Conservation (phyloP, 2,888 invertebrate species). For the Sarcophaga subvicina region DNA sequence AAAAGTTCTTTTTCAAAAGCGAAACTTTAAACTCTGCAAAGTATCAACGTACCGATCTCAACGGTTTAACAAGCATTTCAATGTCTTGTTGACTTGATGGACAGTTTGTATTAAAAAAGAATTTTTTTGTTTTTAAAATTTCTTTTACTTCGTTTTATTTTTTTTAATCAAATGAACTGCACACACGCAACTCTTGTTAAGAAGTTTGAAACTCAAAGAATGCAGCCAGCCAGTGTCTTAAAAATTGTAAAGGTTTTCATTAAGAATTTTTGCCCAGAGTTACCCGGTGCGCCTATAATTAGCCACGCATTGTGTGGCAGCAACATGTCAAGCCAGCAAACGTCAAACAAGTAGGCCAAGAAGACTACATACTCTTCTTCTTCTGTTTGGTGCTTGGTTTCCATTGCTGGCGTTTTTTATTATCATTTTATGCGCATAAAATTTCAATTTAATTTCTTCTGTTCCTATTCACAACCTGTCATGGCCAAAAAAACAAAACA, state of each 20-base stretch:
- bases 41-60: not conserved
- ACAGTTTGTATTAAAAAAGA: conserved; percentile 42
- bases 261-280: conserved; percentile 6
- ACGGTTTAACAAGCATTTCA: conserved; percentile 49
- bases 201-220: conserved; percentile 9
- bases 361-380: not conserved
- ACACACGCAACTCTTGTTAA: conserved; percentile 60
- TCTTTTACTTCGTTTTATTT: conserved; percentile 46
- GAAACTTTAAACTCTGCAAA: not conserved
- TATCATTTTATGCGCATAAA: conserved; percentile 32
- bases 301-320: conserved; percentile 71
- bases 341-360: conserved; percentile 56
- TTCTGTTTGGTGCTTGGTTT: not conserved
- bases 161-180: conserved; percentile 22
- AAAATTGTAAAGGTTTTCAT: conserved; percentile 5
- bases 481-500: not conserved
- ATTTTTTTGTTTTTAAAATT: not conserved
- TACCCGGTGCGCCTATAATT: conserved; percentile 70
- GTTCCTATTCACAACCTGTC: conserved; percentile 36
- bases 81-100: conserved; percentile 62
- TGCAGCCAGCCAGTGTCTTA: not conserved
- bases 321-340: conserved; percentile 69
- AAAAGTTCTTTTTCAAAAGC: too few species aligned
- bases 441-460: conserved; percentile 52
- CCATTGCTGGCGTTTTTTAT: not conserved